These are phyloP conservation scores for Sarcophilus harrisii DNA, from an alignment of 2,797 vertebrate species.

Conservation along the genomic window DNA sequence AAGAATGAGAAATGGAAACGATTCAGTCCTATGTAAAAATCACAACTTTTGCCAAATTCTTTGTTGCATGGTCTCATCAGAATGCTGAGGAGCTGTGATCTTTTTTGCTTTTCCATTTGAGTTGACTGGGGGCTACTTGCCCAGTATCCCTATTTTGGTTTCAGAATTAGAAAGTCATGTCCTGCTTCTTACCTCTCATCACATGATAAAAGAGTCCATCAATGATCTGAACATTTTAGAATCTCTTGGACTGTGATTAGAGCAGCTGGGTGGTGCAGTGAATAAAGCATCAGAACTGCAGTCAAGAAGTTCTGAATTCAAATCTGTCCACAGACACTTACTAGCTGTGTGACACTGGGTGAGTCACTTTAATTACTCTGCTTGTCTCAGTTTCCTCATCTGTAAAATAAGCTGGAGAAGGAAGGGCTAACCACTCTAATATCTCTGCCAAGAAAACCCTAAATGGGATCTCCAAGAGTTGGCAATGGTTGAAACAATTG, in stretches of 20 bases:
- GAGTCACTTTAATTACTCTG: background rate
- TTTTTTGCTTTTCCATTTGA: conserved; percentile 78
- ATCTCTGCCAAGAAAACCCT: background rate
- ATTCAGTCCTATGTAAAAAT: background rate
- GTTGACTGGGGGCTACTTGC: conserved; percentile 57
- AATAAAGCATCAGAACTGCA: background rate
- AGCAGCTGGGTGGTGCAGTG: too few species aligned
- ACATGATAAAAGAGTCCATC: conserved; percentile 25
- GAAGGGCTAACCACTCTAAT: background rate
- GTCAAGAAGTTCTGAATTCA: background rate
- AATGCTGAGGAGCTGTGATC: conserved; percentile 25
- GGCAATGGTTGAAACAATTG: background rate
- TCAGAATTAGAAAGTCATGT: conserved; percentile 1
- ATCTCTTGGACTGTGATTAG: background rate
- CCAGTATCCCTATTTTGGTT: conserved; percentile 50
- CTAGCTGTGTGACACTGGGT: background rate
- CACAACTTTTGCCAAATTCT: background rate
- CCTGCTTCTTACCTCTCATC: conserved; percentile 9
- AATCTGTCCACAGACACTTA: background rate
- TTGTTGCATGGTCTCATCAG: background rate
- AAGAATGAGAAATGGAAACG: background rate
- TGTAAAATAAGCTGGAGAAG: background rate
- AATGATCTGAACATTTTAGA: conserved; percentile 53
- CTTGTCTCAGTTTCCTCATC: background rate
- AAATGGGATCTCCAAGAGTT: background rate